Percentiles rank a stretch among this genome's conserved stretches.
Conservation (phyloP, 2,888 invertebrate species). For the Scaptomyza polygonia region DNA sequence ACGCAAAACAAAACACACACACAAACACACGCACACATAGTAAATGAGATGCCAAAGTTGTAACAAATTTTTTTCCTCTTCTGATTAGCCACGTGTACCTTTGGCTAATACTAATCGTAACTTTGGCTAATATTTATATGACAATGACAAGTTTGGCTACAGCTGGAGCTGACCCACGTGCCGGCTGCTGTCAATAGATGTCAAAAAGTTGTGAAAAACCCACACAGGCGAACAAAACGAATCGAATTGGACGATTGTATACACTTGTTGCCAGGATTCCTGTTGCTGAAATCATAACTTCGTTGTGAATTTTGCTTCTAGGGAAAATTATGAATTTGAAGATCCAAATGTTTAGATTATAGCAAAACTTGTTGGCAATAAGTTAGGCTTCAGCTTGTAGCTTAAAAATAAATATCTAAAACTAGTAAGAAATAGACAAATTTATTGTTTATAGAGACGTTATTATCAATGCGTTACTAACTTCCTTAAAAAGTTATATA, state of each 20-base stretch:
- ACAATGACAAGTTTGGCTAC: background rate
- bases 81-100: slow-evolving; percentile 3
- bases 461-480: background rate
- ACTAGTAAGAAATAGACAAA: no score
- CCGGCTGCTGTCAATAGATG: slow-evolving; percentile 22
- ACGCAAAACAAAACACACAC: no score
- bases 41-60: slow-evolving; percentile 13
- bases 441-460: no score
- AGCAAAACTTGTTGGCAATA: no score
- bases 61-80: no score
- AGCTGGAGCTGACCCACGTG: background rate
- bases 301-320: no score
- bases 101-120: slow-evolving; percentile 2
- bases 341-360: no score
- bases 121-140: slow-evolving; percentile 21
- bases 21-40: background rate
- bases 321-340: no score
- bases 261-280: no score
- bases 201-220: slow-evolving; percentile 25
- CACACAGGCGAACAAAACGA: background rate
- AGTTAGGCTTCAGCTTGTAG: no score
- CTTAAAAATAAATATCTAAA: no score
- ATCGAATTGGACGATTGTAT: background rate
- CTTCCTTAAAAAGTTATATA: background rate
- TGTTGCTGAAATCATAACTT: no score